A percentile compares a stretch with the other conserved stretches of the same genome.
Evolutionary conservation across 2,113 vertebrate species (phyloP).

Genomic region (Suricata suricatta): DNA sequence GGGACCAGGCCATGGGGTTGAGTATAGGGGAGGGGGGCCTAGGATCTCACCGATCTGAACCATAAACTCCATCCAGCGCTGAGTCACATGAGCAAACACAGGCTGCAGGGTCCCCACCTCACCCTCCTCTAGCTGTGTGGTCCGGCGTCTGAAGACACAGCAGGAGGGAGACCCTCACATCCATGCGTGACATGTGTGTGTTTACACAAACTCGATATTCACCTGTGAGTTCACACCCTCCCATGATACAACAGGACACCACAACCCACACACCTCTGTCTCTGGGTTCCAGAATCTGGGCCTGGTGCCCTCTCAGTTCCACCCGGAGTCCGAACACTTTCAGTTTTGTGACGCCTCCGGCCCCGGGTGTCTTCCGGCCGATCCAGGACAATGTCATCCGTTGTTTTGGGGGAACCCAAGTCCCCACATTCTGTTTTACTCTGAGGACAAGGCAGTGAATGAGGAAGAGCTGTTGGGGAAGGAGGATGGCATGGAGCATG

Average conservation of each 20-base stretch:
- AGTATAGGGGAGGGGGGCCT: neutral
- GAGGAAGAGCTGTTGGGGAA: neutral
- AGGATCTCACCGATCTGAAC: slow-evolving; percentile 68
- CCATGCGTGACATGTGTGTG: neutral
- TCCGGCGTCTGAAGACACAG: slow-evolving; percentile 86
- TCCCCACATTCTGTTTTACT: slow-evolving; percentile 95
- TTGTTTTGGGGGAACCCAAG: slow-evolving; percentile 96
- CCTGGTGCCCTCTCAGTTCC: slow-evolving; percentile 88
- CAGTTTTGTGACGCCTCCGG: slow-evolving; percentile 94
- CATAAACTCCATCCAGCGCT: slow-evolving; percentile 74
- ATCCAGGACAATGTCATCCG: slow-evolving; percentile 96
- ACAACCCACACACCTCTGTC: slow-evolving; percentile 87
- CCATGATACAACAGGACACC: neutral
- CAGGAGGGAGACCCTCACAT: neutral
- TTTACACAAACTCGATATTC: neutral
- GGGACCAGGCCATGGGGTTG: neutral
- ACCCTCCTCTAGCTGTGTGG: slow-evolving; percentile 93
- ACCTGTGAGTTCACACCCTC: neutral
- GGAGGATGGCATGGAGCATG: too few relatives aligned
- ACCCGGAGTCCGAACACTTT: slow-evolving; percentile 93
- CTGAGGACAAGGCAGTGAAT: slow-evolving; percentile 79
- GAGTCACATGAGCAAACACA: slow-evolving; percentile 35
- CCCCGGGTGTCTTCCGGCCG: slow-evolving; percentile 92
- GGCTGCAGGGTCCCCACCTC: slow-evolving; percentile 90
- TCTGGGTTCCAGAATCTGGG: slow-evolving; percentile 90